phyloP scores from a whole-genome alignment of 2,888 invertebrate genomes.

The Melieria omissa region DNA sequence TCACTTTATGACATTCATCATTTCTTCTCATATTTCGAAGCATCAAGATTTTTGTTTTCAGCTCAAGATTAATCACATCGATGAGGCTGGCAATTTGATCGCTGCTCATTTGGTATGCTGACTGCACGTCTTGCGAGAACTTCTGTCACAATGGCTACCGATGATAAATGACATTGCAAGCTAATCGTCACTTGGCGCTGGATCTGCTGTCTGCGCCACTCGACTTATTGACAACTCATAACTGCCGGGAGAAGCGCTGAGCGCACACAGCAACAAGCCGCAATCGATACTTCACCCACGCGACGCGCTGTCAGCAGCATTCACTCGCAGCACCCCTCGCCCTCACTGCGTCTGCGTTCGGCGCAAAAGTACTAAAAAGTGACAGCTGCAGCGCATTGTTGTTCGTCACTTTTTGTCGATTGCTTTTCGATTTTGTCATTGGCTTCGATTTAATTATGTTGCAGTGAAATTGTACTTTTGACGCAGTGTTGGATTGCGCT shows the following conservation, averaged over 20 bases:
- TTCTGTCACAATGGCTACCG: constrained; percentile 17
- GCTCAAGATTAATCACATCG: no score
- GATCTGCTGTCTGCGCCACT: background rate
- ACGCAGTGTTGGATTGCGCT: background rate
- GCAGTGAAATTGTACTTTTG: constrained; percentile 36
- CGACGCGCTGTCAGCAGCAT: no score
- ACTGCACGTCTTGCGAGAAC: constrained; percentile 5
- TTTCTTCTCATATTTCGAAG: no score
- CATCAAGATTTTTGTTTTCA: no score
- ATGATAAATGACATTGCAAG: constrained; percentile 32
- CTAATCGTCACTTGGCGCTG: constrained; percentile 14
- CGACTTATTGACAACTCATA: constrained; percentile 11
- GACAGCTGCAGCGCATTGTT: constrained; percentile 34
- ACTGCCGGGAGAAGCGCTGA: background rate
- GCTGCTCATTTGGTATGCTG: no score
- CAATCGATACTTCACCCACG: no score
- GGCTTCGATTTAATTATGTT: constrained; percentile 38
- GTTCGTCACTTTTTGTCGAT: background rate
- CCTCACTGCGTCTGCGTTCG: background rate
- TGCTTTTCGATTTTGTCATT: constrained; percentile 10
- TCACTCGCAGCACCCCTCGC: no score
- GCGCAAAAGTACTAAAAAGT: constrained; percentile 19
- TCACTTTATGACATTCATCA: no score
- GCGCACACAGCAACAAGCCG: no score
- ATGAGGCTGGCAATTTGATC: no score